A percentile compares a stretch with the other conserved stretches of the same genome.
Conservation (phyloP, 2,113 vertebrate species). For the Hydrochoerus hydrochaeris region DNA sequence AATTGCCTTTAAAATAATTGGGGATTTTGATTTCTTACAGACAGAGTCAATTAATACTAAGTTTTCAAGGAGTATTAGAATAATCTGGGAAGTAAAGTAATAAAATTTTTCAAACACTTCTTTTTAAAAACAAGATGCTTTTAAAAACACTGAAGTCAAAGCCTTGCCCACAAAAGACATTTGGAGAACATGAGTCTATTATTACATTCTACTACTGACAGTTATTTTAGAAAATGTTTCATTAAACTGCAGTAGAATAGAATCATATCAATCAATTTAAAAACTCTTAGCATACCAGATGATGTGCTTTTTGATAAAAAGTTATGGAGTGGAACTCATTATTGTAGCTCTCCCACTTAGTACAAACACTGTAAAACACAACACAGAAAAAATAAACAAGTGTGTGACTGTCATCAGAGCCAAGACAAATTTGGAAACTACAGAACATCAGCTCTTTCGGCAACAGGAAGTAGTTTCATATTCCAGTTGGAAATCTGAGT, state of each 20-base stretch:
- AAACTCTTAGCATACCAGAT: constrained; percentile 35
- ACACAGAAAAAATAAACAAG: constrained; percentile 74
- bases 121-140: constrained; percentile 53
- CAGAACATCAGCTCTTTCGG: constrained; percentile 65
- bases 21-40: background rate
- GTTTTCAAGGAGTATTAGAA: constrained; percentile 48
- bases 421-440: constrained; percentile 76
- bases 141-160: constrained; percentile 30
- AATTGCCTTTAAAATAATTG: constrained; percentile 35
- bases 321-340: constrained; percentile 52
- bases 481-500: constrained; percentile 56
- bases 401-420: constrained; percentile 53
- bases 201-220: constrained; percentile 13
- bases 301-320: constrained; percentile 70
- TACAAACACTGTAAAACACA: constrained; percentile 66
- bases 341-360: constrained; percentile 59
- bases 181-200: constrained; percentile 47
- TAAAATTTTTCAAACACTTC: constrained; percentile 24
- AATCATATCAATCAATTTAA: constrained; percentile 65
- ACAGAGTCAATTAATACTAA: background rate
- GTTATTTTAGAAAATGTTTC: constrained; percentile 68
- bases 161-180: constrained; percentile 12
- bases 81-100: constrained; percentile 24
- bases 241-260: constrained; percentile 41
- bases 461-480: constrained; percentile 43